phyloP scores from a whole-genome alignment of 2,888 invertebrate species.

The Euclidia mi region DNA sequence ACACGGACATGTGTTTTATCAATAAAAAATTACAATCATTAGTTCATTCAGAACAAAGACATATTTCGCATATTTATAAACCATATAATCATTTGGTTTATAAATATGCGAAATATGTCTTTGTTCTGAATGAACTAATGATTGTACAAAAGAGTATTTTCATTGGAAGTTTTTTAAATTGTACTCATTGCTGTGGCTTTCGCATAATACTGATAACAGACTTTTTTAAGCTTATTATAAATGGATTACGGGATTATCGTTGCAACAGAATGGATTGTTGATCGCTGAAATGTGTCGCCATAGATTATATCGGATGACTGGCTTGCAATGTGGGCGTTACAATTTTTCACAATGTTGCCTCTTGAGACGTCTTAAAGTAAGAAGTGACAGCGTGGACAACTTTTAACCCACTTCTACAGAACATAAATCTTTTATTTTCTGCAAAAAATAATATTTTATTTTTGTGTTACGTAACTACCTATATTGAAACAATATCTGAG shows the following conservation, averaged over 20 bases:
- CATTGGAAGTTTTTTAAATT: no score
- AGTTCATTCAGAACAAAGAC: no score
- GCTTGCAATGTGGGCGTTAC: neutral
- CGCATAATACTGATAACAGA: neutral
- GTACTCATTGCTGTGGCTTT: neutral
- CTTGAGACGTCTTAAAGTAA: neutral
- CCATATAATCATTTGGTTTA: no score
- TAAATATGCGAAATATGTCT: no score
- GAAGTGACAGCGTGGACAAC: conserved; percentile 5
- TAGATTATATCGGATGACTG: conserved; percentile 5
- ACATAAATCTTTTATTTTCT: neutral
- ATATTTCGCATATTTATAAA: no score
- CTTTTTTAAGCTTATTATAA: conserved; percentile 1
- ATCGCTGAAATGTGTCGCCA: conserved; percentile 8
- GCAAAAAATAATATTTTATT: no score
- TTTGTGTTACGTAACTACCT: neutral
- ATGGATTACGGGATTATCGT: neutral
- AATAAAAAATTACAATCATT: no score
- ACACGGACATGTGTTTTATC: no score
- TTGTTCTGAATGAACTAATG: no score
- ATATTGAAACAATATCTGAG: no score
- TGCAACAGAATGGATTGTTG: neutral
- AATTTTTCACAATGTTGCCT: conserved; percentile 7
- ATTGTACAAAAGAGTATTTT: neutral
- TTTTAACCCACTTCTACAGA: neutral